Base-by-base conservation (phyloP, 35 echinoderm and acorn worm species). In the Holothuria glaberrima region DNA sequence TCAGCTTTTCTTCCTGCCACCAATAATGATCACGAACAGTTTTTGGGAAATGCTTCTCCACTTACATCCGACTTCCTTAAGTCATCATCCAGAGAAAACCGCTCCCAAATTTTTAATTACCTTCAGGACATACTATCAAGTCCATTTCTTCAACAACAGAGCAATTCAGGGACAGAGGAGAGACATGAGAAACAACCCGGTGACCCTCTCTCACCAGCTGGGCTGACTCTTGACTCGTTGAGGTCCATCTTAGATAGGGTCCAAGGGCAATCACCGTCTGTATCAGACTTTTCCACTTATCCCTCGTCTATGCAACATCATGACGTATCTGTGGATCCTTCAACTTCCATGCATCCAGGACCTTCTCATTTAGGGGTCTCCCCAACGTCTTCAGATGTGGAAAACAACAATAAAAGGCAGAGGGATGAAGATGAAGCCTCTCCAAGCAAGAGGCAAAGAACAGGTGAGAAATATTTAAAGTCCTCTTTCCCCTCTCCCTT, bases 161-260 rank as follows among this genome's bases (percentile, higher is more conserved):
- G 44, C 44, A 78, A n/a, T 48, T 5, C 24, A 14, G 18, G 6
- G n/a, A 12, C n/a, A 50, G 74, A 48, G 1, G 50, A 54, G 50
- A 54, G 13, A 54, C 10, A 54, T 1, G 13, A 54, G 50, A 54
- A 12, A 54, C 0, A 17, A 54, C 9, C 1, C n/a, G 21, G 3
- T 70, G 85, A 71, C 34, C 36, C 63, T 32, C 65, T 87, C 61
- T 87, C 85, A 25, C 85, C 85, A 19, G 85, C 85, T 19, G 85
- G 85, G 18, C 62, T 87, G 34, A 87, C 85, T 9, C 41, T 87
- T n/a, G 85, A 87, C 21, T 46, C 63, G 24, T 52, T 87, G 34
- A 67, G 66, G 67, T 87, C 85, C 16, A 87, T 87, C 16, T 28
- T 87, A 22, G 66, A 62, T 52, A 9, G 61, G 16, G 85, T 87